These are phyloP conservation scores for Cantharis nigra DNA, from an alignment of 2,888 invertebrate genomes.

Conservation along the genomic window DNA sequence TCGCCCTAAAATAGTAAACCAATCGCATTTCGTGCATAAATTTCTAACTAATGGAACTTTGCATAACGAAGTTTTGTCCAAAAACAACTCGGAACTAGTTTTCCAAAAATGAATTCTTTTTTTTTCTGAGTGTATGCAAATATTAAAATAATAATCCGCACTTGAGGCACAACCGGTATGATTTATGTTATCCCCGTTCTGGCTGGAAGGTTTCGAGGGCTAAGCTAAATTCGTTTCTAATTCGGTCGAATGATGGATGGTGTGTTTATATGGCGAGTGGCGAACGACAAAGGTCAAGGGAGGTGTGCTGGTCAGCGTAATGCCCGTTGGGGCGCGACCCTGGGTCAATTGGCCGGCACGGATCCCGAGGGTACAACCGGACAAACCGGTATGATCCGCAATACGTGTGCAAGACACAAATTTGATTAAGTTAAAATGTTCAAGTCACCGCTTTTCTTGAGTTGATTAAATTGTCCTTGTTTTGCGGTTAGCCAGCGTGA, in stretches of 20 bases:
- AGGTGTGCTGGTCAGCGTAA: constrained; percentile 56
- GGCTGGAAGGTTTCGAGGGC: constrained; percentile 37
- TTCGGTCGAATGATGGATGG: constrained; percentile 53
- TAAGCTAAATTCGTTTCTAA: constrained; percentile 50
- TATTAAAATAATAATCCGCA: constrained; percentile 23
- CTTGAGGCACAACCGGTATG: constrained; percentile 22
- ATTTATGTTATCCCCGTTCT: constrained; percentile 39
- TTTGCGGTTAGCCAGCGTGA: not conserved
- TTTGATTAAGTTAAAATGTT: constrained; percentile 45
- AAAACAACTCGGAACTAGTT: not conserved
- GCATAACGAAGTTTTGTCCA: not conserved
- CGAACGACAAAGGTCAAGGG: constrained; percentile 56
- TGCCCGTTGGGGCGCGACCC: constrained; percentile 53
- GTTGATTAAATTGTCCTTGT: constrained; percentile 24
- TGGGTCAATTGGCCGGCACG: constrained; percentile 56
- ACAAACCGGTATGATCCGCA: constrained; percentile 40
- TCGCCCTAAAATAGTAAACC: not conserved
- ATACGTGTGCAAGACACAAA: constrained; percentile 33
- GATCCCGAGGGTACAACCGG: constrained; percentile 36
- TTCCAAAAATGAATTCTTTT: not conserved
- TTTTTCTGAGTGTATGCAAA: constrained; percentile 16
- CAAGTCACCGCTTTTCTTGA: constrained; percentile 33
- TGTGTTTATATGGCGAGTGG: constrained; percentile 57
- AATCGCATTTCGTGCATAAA: not conserved
- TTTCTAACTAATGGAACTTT: not conserved